Conservation (phyloP, 1,140 invertebrate genomes). For the Sarcophaga bullata region DNA sequence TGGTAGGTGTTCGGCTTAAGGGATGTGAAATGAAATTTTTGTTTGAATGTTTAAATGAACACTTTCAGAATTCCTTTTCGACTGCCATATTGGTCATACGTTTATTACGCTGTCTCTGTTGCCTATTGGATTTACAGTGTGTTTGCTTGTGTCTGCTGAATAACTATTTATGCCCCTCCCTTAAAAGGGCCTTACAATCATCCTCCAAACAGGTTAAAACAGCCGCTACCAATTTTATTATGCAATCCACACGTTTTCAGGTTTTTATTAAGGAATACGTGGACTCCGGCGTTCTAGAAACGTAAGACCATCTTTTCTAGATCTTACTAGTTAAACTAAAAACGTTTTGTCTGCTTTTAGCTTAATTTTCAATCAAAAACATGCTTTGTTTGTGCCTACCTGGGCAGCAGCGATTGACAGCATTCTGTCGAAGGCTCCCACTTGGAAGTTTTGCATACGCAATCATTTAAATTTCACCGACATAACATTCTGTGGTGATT, state of each 20-base stretch:
- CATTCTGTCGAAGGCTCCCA: conserved; percentile 59
- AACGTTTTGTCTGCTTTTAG: conserved; percentile 42
- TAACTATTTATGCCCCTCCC: conserved; percentile 54
- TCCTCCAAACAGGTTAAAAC: conserved; percentile 60
- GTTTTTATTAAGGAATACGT: conserved; percentile 58
- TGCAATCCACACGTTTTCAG: conserved; percentile 58
- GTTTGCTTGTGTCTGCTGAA: conserved; percentile 49
- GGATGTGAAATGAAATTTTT: not conserved
- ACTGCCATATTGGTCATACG: conserved; percentile 58
- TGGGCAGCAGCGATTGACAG: conserved; percentile 62
- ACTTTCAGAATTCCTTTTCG: conserved; percentile 53
- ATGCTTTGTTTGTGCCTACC: conserved; percentile 58
- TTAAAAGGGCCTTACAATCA: conserved; percentile 58
- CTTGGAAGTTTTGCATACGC: conserved; percentile 61
- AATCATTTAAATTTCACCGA: conserved; percentile 59
- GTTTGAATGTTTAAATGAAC: too few species aligned
- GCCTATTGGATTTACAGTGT: conserved; percentile 53
- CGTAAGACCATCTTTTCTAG: conserved; percentile 48
- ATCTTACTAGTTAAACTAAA: not conserved
- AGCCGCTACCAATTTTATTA: conserved; percentile 60
- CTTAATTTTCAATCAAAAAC: conserved; percentile 54
- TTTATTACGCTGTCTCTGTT: conserved; percentile 60
- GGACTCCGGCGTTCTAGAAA: conserved; percentile 57
- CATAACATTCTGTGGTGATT: conserved; percentile 57
- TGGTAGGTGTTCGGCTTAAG: conserved; percentile 46